Evolutionary conservation across 2,113 vertebrate genomes (phyloP).

Genomic region (Chloropsis hardwickii): DNA sequence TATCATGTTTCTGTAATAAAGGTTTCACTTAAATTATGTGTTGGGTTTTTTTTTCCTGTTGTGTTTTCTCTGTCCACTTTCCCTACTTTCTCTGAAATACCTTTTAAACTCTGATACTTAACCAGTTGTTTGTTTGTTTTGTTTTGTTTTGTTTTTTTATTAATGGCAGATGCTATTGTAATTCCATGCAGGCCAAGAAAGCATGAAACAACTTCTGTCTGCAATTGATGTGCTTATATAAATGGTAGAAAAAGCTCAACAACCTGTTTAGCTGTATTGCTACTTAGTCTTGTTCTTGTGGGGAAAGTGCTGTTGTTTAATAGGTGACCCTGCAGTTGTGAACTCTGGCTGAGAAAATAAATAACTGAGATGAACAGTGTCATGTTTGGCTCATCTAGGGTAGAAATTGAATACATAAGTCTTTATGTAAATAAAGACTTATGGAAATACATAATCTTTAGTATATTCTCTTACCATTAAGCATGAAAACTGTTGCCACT

Average conservation of each 20-base stretch:
- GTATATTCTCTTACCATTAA: not conserved
- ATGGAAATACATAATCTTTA: not conserved
- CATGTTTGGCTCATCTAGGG: not conserved
- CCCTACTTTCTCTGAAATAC: not conserved
- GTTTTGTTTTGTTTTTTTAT: not conserved
- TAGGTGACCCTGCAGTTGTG: not conserved
- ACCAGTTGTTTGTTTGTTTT: not conserved
- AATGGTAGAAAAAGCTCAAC: not conserved
- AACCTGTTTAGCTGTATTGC: not conserved
- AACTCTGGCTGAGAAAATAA: not conserved
- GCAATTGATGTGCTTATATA: not conserved
- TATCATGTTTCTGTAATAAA: constrained; percentile 18
- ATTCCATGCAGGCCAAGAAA: not conserved
- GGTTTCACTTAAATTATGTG: not conserved
- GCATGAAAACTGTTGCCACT: not conserved
- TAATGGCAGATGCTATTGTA: not conserved
- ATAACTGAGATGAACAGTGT: not conserved
- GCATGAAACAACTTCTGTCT: not conserved
- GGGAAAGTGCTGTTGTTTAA: not conserved
- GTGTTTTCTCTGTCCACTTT: not conserved
- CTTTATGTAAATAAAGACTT: too few relatives aligned
- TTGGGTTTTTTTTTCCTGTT: not conserved
- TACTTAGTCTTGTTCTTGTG: not conserved
- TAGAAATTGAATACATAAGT: not conserved
- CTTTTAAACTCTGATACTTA: not conserved